Conservation (phyloP, 2,113 vertebrate species). For the Tonatia bakeri region DNA sequence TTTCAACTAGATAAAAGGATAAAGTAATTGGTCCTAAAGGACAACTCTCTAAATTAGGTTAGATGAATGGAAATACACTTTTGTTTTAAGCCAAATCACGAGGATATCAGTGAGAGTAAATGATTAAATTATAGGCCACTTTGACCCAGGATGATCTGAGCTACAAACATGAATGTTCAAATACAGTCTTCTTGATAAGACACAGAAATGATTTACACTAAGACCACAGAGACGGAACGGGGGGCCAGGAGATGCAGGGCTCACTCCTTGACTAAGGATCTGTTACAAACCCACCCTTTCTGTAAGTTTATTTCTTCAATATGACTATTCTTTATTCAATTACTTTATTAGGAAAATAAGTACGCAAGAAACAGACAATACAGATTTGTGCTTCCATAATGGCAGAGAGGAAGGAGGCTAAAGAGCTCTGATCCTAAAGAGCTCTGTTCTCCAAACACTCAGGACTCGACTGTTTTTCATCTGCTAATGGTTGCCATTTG, state of each 20-base stretch:
- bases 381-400: background rate
- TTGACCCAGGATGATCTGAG: slow-evolving; percentile 45
- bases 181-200: slow-evolving; percentile 17
- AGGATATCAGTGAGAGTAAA: slow-evolving; percentile 52
- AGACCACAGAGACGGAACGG: background rate
- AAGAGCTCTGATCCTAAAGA: background rate
- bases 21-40: slow-evolving; percentile 54
- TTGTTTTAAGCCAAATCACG: slow-evolving; percentile 52
- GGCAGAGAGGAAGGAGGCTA: background rate
- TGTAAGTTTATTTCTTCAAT: background rate
- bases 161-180: slow-evolving; percentile 38
- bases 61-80: slow-evolving; percentile 57
- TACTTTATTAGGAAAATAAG: slow-evolving; percentile 29
- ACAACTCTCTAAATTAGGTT: slow-evolving; percentile 45
- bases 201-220: slow-evolving; percentile 22
- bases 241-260: background rate
- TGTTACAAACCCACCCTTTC: background rate
- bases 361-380: background rate
- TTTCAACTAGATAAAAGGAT: slow-evolving; percentile 59
- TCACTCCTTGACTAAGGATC: background rate
- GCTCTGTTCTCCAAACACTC: slow-evolving; percentile 8
- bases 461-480: slow-evolving; percentile 31
- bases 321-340: background rate
- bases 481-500: slow-evolving; percentile 53
- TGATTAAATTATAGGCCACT: slow-evolving; percentile 53